phyloP scores from a whole-genome alignment of 2,113 vertebrate genomes.

The Polypterus senegalus region DNA sequence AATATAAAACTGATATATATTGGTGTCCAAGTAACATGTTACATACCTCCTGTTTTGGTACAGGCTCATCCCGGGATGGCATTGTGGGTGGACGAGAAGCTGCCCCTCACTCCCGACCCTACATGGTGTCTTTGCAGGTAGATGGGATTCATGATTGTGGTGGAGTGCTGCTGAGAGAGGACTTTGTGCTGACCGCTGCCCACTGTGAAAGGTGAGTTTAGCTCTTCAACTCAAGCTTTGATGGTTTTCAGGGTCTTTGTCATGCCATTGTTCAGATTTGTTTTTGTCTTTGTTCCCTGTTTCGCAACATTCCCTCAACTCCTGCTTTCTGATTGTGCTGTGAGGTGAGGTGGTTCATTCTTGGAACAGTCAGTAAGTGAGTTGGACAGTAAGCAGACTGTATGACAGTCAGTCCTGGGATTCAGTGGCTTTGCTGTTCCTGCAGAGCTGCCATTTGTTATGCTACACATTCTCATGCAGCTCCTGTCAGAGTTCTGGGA shows the following conservation, averaged over 20 bases:
- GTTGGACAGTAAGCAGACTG: background rate
- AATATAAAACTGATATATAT: too few species aligned
- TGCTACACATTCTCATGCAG: too few species aligned
- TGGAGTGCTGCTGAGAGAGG: constrained; percentile 37
- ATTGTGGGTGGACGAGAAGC: constrained; percentile 51
- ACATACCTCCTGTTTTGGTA: background rate
- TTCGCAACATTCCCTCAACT: background rate
- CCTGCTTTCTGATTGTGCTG: background rate
- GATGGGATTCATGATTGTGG: constrained; percentile 37
- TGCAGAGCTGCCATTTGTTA: too few species aligned
- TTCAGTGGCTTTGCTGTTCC: background rate
- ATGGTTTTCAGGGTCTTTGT: background rate
- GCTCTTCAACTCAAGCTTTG: background rate
- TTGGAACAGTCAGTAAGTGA: background rate
- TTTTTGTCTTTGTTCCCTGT: background rate
- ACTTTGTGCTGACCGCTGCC: constrained; percentile 57
- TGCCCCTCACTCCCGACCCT: constrained; percentile 39
- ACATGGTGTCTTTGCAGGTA: constrained; percentile 31
- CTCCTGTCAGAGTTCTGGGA: too few species aligned
- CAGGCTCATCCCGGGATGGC: constrained; percentile 19
- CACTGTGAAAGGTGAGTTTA: constrained; percentile 23
- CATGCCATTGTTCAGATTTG: too few species aligned
- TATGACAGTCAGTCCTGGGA: background rate
- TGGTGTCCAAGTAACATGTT: background rate
- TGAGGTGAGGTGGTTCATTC: background rate